A percentile compares a stretch with the other conserved stretches of the same genome.
Conservation (phyloP, 2,888 invertebrate genomes). For the Digitonthophagus gazella region DNA sequence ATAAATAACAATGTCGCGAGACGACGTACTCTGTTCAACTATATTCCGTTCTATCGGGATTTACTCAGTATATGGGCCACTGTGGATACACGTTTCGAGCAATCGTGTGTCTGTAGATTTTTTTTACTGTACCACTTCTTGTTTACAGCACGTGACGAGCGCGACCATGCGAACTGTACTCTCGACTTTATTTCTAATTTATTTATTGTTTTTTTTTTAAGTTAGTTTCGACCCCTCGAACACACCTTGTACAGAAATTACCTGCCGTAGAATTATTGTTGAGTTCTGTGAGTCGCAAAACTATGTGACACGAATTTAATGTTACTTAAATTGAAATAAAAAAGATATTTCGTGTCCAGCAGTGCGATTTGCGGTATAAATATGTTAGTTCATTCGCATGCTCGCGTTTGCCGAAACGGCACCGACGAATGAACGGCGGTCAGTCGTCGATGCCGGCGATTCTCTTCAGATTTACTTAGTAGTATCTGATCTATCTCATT, state of each 20-base stretch:
- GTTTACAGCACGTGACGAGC: conserved; percentile 42
- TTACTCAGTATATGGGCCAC: conserved; percentile 49
- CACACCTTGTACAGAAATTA: neutral
- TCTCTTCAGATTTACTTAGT: conserved; percentile 44
- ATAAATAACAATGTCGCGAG: conserved; percentile 3
- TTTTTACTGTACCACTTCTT: conserved; percentile 39
- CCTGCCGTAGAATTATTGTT: neutral
- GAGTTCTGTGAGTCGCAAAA: neutral
- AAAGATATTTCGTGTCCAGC: neutral
- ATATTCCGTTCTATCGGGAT: neutral
- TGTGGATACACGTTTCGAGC: conserved; percentile 51
- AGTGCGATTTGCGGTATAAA: neutral
- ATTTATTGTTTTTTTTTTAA: no score
- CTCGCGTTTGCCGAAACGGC: conserved; percentile 27
- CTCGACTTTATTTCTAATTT: neutral
- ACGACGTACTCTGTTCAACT: conserved; percentile 6
- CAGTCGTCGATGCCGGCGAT: conserved; percentile 25
- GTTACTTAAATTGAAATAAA: neutral
- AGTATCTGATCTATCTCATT: conserved; percentile 57
- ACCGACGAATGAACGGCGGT: conserved; percentile 12
- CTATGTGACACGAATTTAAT: neutral
- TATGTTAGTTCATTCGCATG: conserved; percentile 24
- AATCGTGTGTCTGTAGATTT: conserved; percentile 51
- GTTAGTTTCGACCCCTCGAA: neutral
- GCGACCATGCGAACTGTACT: conserved; percentile 33